Evolutionary conservation across 1,140 invertebrate genomes (phyloP).

Genomic region (Saxidomus purpurata): DNA sequence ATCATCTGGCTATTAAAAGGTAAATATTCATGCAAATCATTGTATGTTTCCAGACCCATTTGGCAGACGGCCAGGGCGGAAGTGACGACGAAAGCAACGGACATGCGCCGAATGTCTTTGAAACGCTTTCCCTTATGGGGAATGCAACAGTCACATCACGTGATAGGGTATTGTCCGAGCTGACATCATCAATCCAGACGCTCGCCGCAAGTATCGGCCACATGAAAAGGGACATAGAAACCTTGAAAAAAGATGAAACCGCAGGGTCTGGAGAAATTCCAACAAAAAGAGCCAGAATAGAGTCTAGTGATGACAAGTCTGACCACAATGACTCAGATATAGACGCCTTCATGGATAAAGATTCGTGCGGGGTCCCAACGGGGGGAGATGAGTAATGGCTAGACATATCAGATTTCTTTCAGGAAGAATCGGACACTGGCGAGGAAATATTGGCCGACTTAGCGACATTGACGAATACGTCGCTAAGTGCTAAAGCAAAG

Average conservation of each 20-base stretch:
- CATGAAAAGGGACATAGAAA: too few relatives aligned
- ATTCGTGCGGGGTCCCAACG: background rate
- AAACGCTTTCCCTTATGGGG: background rate
- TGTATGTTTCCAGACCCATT: background rate
- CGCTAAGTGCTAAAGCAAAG: background rate
- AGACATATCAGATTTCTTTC: background rate
- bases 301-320: background rate
- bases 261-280: background rate
- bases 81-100: background rate
- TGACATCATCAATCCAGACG: too few relatives aligned
- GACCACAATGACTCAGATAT: too few relatives aligned
- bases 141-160: background rate
- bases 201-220: too few relatives aligned
- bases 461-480: background rate
- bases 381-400: background rate
- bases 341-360: background rate
- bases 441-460: background rate
- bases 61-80: conserved; percentile 6
- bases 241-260: background rate
- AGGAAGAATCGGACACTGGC: too few relatives aligned
- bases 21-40: too few relatives aligned
- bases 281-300: too few relatives aligned
- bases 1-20: too few relatives aligned
- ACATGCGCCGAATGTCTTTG: conserved; percentile 19
- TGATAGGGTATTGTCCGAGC: too few relatives aligned